Percentiles rank a stretch among this genome's conserved stretches.
Conservation (phyloP, 2,888 invertebrate genomes). For the Phytoseiulus persimilis region DNA sequence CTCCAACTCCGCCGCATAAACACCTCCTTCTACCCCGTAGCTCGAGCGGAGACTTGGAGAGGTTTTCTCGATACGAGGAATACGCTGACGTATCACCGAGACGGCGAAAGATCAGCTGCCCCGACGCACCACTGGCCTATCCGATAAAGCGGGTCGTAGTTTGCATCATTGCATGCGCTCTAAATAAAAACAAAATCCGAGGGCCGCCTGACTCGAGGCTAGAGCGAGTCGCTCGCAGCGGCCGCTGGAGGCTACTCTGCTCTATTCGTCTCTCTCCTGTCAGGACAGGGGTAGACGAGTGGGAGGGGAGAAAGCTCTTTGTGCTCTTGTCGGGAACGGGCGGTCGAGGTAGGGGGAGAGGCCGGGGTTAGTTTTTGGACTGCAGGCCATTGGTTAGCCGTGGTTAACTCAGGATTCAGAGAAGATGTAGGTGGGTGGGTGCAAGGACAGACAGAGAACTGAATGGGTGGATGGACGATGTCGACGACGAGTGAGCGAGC, state of each 20-base stretch:
- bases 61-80: background rate
- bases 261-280: background rate
- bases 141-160: background rate
- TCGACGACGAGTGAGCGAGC: background rate
- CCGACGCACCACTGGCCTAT: background rate
- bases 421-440: background rate
- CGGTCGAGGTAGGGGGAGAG: background rate
- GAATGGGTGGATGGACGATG: background rate
- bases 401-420: background rate
- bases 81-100: background rate
- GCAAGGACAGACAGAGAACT: background rate
- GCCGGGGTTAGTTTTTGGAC: background rate
- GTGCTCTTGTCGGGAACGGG: background rate
- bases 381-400: slow-evolving; percentile 5
- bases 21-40: background rate
- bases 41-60: background rate
- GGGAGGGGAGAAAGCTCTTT: background rate
- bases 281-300: background rate
- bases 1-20: background rate
- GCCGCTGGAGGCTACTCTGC: background rate
- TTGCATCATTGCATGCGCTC: background rate
- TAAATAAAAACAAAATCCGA: slow-evolving; percentile 5
- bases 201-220: background rate
- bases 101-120: background rate
- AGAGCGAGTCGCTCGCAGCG: background rate